Evolutionary conservation across 2,113 vertebrate genomes (phyloP).

Genomic region (Proteles cristata): DNA sequence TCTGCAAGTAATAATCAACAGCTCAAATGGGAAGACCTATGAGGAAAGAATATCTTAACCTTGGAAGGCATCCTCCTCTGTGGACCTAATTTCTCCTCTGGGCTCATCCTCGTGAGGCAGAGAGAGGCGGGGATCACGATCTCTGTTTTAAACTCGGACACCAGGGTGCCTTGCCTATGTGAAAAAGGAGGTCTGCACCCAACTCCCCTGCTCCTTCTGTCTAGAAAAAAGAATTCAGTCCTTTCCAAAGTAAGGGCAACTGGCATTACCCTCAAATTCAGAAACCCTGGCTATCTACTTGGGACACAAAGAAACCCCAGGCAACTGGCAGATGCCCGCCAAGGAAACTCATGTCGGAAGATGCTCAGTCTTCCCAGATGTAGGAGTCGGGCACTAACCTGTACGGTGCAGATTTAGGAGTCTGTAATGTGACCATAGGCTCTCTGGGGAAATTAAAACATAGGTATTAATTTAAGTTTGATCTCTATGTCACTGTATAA

Average conservation of each 20-base stretch:
- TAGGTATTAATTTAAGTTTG: background rate
- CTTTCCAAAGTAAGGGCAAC: background rate
- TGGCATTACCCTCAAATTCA: background rate
- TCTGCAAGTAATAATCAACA: background rate
- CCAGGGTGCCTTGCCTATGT: background rate
- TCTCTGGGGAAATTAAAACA: conserved; percentile 16
- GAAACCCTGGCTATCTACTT: background rate
- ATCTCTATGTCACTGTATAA: background rate
- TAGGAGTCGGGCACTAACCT: background rate
- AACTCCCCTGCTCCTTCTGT: background rate
- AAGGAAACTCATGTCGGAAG: background rate
- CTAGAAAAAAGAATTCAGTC: background rate
- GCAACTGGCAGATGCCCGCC: background rate
- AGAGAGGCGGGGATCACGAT: background rate
- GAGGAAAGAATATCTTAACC: background rate
- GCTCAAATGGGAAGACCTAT: background rate
- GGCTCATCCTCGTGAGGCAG: background rate
- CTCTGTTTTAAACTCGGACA: background rate
- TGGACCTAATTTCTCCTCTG: background rate
- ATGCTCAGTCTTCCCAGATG: background rate
- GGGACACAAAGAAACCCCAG: background rate
- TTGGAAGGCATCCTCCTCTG: background rate
- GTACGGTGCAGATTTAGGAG: background rate
- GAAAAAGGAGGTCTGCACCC: background rate
- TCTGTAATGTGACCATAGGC: background rate